Conservation (phyloP, 2,113 vertebrate species). For the Psilopsiagon aymara region DNA sequence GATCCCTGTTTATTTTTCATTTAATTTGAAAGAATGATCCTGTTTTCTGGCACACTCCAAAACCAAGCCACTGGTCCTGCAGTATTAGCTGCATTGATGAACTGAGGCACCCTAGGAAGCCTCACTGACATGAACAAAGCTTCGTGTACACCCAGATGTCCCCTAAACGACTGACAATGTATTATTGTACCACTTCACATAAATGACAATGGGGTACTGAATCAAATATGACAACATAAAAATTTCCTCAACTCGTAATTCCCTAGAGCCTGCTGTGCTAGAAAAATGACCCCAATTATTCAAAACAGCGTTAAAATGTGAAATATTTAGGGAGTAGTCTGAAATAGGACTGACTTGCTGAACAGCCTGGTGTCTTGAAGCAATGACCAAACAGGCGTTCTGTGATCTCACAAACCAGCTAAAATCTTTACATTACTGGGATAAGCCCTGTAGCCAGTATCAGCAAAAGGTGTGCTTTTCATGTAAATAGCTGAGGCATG, state of each 20-base stretch:
- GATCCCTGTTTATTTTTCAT: background rate
- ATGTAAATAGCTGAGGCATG: background rate
- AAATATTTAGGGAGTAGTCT: background rate
- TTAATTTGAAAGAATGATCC: background rate
- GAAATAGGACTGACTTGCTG: background rate
- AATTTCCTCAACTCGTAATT: background rate
- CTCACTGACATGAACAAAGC: background rate
- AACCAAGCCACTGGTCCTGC: background rate
- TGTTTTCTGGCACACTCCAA: background rate
- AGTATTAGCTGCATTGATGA: background rate
- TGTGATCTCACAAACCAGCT: background rate
- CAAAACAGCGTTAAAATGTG: background rate
- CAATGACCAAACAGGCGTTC: background rate
- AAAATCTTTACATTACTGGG: background rate
- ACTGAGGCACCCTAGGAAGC: background rate
- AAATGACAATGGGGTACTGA: background rate
- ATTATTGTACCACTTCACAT: background rate
- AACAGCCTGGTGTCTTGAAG: background rate
- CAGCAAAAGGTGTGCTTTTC: background rate
- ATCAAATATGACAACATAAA: background rate
- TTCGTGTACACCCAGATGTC: background rate
- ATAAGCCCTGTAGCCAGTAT: background rate
- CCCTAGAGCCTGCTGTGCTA: background rate
- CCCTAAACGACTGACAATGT: background rate
- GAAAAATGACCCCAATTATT: background rate